Evolutionary conservation across 1,140 invertebrate genomes (phyloP), one percentile per base, ranked within the genome.

Genomic region (Melipona quadrifasciata): DNA sequence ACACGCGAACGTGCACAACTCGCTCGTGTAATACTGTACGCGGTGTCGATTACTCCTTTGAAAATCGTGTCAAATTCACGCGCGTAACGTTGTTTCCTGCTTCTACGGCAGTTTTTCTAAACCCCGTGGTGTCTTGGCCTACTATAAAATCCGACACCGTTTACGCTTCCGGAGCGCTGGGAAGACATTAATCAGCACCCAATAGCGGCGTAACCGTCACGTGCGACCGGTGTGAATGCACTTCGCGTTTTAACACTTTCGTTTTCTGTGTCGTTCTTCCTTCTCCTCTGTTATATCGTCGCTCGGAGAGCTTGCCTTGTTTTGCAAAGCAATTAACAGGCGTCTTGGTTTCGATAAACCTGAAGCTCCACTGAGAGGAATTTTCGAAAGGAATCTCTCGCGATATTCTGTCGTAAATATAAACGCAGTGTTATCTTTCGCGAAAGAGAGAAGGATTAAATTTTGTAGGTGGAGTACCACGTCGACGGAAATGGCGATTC

Each of bases 401-500:
- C 24, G 57, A 64, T 77, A 61, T 81, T 80, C 83, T 47, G 68
- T 85, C 86, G 65, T 64, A 65, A 78, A 53, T 39, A 68, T 84
- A 51, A 57, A 68, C 57, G 51, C 24, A 51, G 77, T 84, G 81
- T 80, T 80, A 78, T 75, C 27, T 82, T 64, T 34, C 84, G 78
- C 81, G 81, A 47, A 47, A 47, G 39, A 47, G 6, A 47, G 74
- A 83, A 70, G 64, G 72, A 84, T 84, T 75, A 55, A 34, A 67
- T 83, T 84, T 85, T 85, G 76, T 12, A 8, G 53, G 55, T n/a
- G 55, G 16, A 58, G 57, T 24, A 58, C 24, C 39, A n/a, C 64
- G 74, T 76, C 57, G 68, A 84, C 84, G 85, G 87, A 72, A 90
- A 89, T 82, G 87, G 84, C 87, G 88, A 86, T 86, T 91, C 90